phyloP scores from a whole-genome alignment of 2,113 vertebrate genomes.

The Rhinoderma darwinii region DNA sequence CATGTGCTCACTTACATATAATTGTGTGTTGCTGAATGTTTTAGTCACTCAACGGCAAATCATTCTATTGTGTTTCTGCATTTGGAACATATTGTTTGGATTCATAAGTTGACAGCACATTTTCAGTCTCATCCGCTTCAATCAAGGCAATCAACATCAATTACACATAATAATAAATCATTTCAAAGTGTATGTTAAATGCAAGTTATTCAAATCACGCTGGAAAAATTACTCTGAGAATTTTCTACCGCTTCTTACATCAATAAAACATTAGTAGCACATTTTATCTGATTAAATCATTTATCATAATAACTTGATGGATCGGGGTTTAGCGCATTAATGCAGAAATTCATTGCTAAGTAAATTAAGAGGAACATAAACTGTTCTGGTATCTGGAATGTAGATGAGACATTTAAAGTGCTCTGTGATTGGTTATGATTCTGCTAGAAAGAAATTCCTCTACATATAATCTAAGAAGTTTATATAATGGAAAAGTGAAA shows the following conservation, averaged over 20 bases:
- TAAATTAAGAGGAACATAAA: conserved; percentile 22
- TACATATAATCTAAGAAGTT: not conserved
- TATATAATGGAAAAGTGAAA: not conserved
- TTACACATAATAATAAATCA: conserved; percentile 33
- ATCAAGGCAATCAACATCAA: conserved; percentile 36
- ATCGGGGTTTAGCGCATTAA: conserved; percentile 28
- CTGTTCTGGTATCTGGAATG: not conserved
- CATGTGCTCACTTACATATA: not conserved
- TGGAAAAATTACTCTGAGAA: not conserved
- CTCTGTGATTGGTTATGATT: not conserved
- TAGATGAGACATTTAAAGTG: not conserved
- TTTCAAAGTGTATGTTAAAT: conserved; percentile 24
- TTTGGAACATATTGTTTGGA: not conserved
- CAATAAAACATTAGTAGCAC: conserved; percentile 48
- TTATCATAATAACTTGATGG: conserved; percentile 39
- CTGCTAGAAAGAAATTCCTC: no score
- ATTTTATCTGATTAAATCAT: conserved; percentile 51
- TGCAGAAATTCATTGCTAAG: conserved; percentile 21
- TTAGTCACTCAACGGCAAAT: no score
- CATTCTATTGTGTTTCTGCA: not conserved
- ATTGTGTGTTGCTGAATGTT: not conserved
- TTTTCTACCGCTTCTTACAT: conserved; percentile 20
- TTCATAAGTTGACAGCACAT: not conserved
- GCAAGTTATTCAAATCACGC: conserved; percentile 37
- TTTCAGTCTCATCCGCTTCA: conserved; percentile 33